Base-by-base conservation (phyloP, 2,888 invertebrate genomes). In the Eueremaeus valkanovi region DNA sequence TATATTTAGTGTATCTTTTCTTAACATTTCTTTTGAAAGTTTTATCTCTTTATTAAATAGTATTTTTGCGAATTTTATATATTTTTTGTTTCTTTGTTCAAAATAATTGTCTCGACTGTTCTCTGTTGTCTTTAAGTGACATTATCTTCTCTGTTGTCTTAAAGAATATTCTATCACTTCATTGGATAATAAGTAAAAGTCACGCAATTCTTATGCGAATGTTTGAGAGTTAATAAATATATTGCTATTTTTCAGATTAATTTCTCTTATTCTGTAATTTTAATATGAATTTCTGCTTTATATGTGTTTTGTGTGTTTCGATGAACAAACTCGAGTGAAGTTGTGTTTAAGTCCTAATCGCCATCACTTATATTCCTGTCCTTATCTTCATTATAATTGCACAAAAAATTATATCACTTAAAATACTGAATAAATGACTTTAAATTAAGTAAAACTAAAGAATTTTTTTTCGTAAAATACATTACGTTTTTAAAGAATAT, bases 311-410 rank as follows among this genome's bases (percentile, higher is more conserved):
- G 13, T n/a, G n/a, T 24, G 13, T 24, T 55, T 55, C 9, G 11
- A 55, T 55, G 24, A 24, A 55, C 13, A 55, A 55, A 55, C 27
- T 55, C 11, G 55, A 55, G 55, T 55, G 29, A 24, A 16, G 21
- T 58, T 31, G 55, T 55, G 58, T 58, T 58, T 58, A 16, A 58
- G 58, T 58, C 58, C 13, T 31, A 58, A 31, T 58, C 24, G 29
- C 58, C 58, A 13, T 18, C 31, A 31, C 49, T 49, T 49, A n/a
- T n/a, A 31, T 58, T 58, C 58, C 29, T 27, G 18, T 58, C 29
- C 36, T 66, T 66, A 66, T 66, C 63, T 66, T 66, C 63, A 66
- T 55, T 36, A 16, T 66, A 66, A 66, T 66, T 66, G 63, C 63
- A 66, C 63, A 66, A 66, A 66, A 55, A 21, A 24, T 66, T 66